A percentile compares a stretch with the other conserved stretches of the same genome.
Conservation (phyloP, 2,113 vertebrate genomes). For the Microtus pennsylvanicus region DNA sequence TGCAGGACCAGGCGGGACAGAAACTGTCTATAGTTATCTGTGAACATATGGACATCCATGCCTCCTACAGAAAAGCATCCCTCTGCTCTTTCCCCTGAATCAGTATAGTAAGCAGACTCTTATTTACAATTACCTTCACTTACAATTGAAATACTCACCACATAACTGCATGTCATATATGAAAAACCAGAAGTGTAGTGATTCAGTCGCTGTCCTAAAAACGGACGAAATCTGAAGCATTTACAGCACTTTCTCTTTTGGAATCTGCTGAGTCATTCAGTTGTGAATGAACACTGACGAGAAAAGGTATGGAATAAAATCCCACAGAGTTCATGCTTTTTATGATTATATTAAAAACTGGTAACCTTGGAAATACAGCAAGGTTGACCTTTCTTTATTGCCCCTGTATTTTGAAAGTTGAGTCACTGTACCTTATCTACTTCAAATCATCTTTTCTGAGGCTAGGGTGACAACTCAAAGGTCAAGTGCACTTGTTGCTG, state of each 20-base stretch:
- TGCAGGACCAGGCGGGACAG: too few relatives aligned
- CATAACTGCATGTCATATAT: neutral
- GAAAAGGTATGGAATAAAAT: neutral
- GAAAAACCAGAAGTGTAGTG: neutral
- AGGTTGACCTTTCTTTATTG: neutral
- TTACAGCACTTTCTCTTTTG: neutral
- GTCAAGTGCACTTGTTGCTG: neutral
- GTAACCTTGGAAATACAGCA: neutral
- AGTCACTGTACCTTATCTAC: neutral
- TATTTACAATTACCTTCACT: slow-evolving; percentile 45
- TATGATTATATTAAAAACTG: slow-evolving; percentile 36
- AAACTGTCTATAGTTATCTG: neutral
- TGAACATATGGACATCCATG: neutral
- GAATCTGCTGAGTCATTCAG: neutral
- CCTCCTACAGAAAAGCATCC: neutral
- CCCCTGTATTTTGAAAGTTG: neutral
- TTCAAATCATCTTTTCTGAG: slow-evolving; percentile 25
- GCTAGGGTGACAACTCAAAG: neutral
- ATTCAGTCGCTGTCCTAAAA: neutral
- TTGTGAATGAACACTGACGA: neutral
- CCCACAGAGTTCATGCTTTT: neutral
- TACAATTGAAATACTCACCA: slow-evolving; percentile 12
- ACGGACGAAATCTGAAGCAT: slow-evolving; percentile 22
- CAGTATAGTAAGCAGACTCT: neutral
- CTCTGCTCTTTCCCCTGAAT: neutral